Evolutionary conservation across 2,797 vertebrate genomes (phyloP), one percentile per base, ranked within the genome.

Genomic region (Cephalopachus bancanus): DNA sequence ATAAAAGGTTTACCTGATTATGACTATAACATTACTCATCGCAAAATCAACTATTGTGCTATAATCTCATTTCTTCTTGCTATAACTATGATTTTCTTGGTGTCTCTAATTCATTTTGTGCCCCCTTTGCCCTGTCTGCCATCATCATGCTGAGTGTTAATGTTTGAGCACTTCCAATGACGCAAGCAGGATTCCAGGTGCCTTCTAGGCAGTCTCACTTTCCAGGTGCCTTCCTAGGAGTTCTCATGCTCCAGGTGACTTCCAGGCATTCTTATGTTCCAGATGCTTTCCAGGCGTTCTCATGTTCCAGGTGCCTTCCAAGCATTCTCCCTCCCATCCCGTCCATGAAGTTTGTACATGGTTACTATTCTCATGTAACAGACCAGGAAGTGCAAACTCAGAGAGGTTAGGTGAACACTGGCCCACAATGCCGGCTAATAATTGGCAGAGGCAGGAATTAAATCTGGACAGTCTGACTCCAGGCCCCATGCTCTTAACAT

Each of bases 381-480:
- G 44, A 69, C n/a, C 62, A 74, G 62, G 76, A 91, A 89, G 28
- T 17, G 0, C 16, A 85, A 83, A 15, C 67, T 83, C 19, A 5
- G 49, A 79, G 65, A 71, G 72, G 75, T 81, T 53, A 57, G 37
- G 57, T 59, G 37, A 64, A 33, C 12, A 4, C 65, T 30, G 62
- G 65, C 67, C 12, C 51, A 12, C 0, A 0, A 1, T 24, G 37
- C 62, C 53, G 33, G n/a, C n/a, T 59, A 51, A 20, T 44, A 44
- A 55, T 5, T 19, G 60, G 37, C 65, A 83, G 37, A 57, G 8
- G 19, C 53, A 65, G 64, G 69, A 57, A 22, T 89, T 62, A 53
- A 67, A 60, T 67, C 62, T 57, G 49, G 37, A 49, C 62, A 10
- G 55, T n/a, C 59, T 67, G 83, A 62, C 22, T 74, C 55, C 33